Conservation (phyloP, 2,113 vertebrate species). For the Aegotheles bennettii region DNA sequence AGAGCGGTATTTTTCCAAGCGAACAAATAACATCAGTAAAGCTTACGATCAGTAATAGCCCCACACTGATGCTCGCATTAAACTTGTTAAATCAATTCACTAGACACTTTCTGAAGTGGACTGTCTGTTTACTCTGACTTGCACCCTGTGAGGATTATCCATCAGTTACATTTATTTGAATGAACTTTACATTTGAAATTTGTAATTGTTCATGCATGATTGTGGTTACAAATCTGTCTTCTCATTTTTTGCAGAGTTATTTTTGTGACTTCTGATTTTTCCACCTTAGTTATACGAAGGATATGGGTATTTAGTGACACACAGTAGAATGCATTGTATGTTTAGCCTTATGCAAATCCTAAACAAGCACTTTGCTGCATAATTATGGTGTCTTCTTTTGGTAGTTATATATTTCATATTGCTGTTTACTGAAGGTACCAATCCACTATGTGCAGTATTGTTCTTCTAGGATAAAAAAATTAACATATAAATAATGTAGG, state of each 20-base stretch:
- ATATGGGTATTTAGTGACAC: constrained; percentile 5
- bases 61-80: constrained; percentile 91
- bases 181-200: constrained; percentile 80
- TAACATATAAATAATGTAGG: constrained; percentile 56
- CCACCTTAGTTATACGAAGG: constrained; percentile 22
- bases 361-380: constrained; percentile 25
- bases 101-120: constrained; percentile 90
- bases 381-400: constrained; percentile 36
- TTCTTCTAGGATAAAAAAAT: constrained; percentile 57
- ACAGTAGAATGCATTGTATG: not conserved
- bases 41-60: constrained; percentile 94
- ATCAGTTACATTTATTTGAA: constrained; percentile 81
- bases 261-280: constrained; percentile 42
- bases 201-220: constrained; percentile 77
- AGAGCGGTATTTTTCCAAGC: constrained; percentile 92
- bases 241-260: constrained; percentile 16
- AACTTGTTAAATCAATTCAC: constrained; percentile 94
- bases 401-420: constrained; percentile 11
- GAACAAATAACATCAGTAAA: constrained; percentile 96
- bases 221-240: constrained; percentile 60
- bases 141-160: constrained; percentile 76
- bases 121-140: constrained; percentile 86
- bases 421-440: constrained; percentile 33
- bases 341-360: constrained; percentile 52
- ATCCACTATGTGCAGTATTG: not conserved